phyloP scores from a whole-genome alignment of 2,113 vertebrate genomes.

The Rhineura floridana region DNA sequence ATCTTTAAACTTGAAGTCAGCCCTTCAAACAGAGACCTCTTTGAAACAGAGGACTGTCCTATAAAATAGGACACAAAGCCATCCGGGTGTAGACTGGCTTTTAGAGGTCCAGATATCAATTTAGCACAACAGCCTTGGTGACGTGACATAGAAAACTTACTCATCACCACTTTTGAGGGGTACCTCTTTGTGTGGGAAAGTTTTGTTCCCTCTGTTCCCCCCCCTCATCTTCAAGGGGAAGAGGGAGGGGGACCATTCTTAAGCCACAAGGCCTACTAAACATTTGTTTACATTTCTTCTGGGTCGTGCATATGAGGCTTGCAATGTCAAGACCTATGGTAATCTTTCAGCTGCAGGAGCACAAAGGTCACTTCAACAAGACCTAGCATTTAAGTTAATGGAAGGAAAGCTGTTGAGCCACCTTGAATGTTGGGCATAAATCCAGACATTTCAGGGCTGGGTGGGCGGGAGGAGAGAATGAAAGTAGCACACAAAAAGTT shows the following conservation, averaged over 20 bases:
- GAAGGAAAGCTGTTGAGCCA: neutral
- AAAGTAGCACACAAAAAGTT: neutral
- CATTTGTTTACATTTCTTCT: slow-evolving; percentile 71
- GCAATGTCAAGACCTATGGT: slow-evolving; percentile 67
- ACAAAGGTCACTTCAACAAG: neutral
- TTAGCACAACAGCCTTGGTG: slow-evolving; percentile 40
- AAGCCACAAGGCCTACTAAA: slow-evolving; percentile 65
- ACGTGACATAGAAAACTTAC: slow-evolving; percentile 58
- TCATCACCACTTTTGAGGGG: slow-evolving; percentile 66
- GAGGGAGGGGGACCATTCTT: slow-evolving; percentile 23
- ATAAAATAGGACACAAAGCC: too few relatives aligned
- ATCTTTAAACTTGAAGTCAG: too few relatives aligned
- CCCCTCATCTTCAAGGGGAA: slow-evolving; percentile 53
- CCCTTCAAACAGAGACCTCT: too few relatives aligned
- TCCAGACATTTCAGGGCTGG: neutral
- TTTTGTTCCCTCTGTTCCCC: slow-evolving; percentile 61
- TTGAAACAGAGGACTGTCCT: too few relatives aligned
- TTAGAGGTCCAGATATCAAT: too few relatives aligned
- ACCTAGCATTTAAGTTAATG: neutral
- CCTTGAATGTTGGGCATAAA: neutral
- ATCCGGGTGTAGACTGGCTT: too few relatives aligned
- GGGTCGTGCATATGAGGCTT: slow-evolving; percentile 66
- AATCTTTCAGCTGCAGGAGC: slow-evolving; percentile 54
- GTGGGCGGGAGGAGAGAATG: too few relatives aligned
- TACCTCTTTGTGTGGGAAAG: slow-evolving; percentile 65